Evolutionary conservation across 2,888 invertebrate species (phyloP).

Genomic region (Acheta domesticus): DNA sequence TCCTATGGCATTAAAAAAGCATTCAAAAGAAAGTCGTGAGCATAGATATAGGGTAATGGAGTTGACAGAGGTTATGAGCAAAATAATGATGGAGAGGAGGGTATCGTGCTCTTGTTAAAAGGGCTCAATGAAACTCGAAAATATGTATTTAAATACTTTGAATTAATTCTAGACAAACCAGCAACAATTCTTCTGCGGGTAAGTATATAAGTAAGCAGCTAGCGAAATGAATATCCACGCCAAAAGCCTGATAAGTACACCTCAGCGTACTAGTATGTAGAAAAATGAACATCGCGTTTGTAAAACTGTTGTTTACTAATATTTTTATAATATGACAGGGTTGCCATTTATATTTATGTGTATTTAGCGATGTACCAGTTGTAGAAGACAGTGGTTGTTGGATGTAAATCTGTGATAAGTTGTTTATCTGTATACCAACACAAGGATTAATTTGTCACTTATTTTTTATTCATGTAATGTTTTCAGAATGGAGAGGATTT

Average conservation of each 20-base stretch:
- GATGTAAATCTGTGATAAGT: neutral
- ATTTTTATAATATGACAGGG: constrained; percentile 34
- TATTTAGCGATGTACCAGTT: neutral
- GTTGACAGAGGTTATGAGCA: constrained; percentile 33
- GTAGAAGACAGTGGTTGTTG: neutral
- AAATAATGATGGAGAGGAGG: constrained; percentile 34
- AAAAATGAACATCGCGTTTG: constrained; percentile 37
- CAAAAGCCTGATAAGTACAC: neutral
- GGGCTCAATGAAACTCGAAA: constrained; percentile 32
- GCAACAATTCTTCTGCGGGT: constrained; percentile 28
- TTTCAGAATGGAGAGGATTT: too few species aligned
- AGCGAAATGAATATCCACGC: constrained; percentile 24
- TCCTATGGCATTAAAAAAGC: neutral
- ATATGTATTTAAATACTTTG: constrained; percentile 31
- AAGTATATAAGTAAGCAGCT: constrained; percentile 29
- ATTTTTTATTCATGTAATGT: neutral
- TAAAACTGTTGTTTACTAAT: constrained; percentile 36
- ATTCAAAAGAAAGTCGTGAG: neutral
- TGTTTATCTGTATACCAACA: neutral
- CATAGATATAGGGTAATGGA: constrained; percentile 20
- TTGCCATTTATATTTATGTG: neutral
- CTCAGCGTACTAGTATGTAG: constrained; percentile 33
- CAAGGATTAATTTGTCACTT: neutral
- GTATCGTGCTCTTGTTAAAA: constrained; percentile 33
- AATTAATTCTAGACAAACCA: constrained; percentile 24